Evolutionary conservation across 2,888 invertebrate genomes (phyloP), one percentile per base, ranked within the genome.

Genomic region (Mesorhabditis sp.): DNA sequence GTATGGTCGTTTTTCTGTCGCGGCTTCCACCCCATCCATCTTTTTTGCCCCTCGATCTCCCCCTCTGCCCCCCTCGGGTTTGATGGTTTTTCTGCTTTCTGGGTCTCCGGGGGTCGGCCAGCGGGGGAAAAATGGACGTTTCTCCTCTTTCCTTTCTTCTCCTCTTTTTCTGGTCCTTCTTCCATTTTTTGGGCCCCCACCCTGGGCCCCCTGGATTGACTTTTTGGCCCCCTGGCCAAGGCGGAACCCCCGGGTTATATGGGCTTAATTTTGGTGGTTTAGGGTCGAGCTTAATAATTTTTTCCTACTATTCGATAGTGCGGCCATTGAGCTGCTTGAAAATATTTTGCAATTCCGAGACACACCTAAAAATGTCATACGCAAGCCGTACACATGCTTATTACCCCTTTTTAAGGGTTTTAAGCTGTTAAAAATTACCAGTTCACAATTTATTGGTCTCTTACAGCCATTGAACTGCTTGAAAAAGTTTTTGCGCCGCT

Each of bases 71-170:
- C 44, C 50, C 45, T 42, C 67, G 66, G 66, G 70, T 66, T 44
- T 13, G 50, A 63, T 64, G 62, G 65, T 45, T 45, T 58, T 68
- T 66, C 71, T 66, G 61, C 43, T 68, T 66, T 66, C 67, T 58
- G 28, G 43, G 43, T 43, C 43, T 64, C 66, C n/a, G 63, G 63
- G 50, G 45, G 50, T 45, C 62, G 63, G 67, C 67, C 28, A 28
- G 28, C 28, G 28, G 28, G 2, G 28, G 28, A 28, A 28, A 28
- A 28, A 28, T 28, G 28, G 28, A 28, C 28, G 28, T 28, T 28
- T 28, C 28, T 68, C 68, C 65, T 65, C 50, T 62, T 5, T 67
- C 62, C 45, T 61, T 67, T 67, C 45, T 67, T 67, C 67, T 61
- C 67, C 43, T 67, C 67, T 4, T 45, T 61, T 45, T 62, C 61